Evolutionary conservation across 2,888 invertebrate genomes (phyloP).

Genomic region (Sinodicranocentrus sp.): DNA sequence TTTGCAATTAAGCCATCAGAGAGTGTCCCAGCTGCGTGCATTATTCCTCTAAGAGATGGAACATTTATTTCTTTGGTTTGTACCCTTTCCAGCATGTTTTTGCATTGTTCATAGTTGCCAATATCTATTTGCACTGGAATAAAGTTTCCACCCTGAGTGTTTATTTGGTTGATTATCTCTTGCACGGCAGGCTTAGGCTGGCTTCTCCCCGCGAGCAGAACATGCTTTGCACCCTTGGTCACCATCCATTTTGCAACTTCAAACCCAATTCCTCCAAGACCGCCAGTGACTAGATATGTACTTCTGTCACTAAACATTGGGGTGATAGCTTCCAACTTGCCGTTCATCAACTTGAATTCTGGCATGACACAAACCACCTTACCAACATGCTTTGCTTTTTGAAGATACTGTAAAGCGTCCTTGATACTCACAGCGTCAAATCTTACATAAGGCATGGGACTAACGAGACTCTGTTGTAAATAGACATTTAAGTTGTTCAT

Average conservation of each 20-base stretch:
- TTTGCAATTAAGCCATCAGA: slow-evolving; percentile 49
- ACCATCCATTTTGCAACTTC: slow-evolving; percentile 67
- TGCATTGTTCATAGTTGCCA: slow-evolving; percentile 52
- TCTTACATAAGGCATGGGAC: slow-evolving; percentile 36
- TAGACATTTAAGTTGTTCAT: slow-evolving; percentile 11
- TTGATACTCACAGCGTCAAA: slow-evolving; percentile 47
- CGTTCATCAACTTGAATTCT: slow-evolving; percentile 23
- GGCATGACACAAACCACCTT: slow-evolving; percentile 65
- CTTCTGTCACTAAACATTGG: slow-evolving; percentile 45
- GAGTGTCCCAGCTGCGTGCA: slow-evolving; percentile 61
- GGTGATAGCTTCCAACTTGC: slow-evolving; percentile 6
- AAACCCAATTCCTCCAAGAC: slow-evolving; percentile 66
- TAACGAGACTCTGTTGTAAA: slow-evolving; percentile 2
- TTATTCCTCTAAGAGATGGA: slow-evolving; percentile 57
- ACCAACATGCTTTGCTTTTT: slow-evolving; percentile 64
- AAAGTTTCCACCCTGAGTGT: slow-evolving; percentile 24
- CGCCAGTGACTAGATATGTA: slow-evolving; percentile 65
- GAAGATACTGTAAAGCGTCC: slow-evolving; percentile 56
- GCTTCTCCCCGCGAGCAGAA: slow-evolving; percentile 48
- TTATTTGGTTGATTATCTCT: slow-evolving; percentile 25
- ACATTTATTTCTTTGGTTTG: slow-evolving; percentile 1
- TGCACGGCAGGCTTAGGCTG: slow-evolving; percentile 26
- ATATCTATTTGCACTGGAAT: slow-evolving; percentile 49
- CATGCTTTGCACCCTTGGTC: slow-evolving; percentile 44
- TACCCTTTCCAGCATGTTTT: slow-evolving; percentile 32